Conservation (phyloP, 1,140 invertebrate genomes). For the Leguminivora glycinivorella region DNA sequence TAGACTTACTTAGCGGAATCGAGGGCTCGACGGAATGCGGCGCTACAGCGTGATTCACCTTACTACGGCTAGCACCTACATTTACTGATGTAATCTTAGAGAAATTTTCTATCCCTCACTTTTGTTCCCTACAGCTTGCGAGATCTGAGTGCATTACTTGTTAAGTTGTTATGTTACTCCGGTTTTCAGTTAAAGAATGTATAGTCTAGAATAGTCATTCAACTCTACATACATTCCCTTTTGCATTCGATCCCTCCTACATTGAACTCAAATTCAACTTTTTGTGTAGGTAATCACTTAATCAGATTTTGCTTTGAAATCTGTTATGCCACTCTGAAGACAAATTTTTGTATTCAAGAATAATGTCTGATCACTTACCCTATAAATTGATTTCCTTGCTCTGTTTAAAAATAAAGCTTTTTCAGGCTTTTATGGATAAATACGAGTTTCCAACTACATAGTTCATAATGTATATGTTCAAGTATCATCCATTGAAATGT, state of each 20-base stretch:
- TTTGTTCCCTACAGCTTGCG: neutral
- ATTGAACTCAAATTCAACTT: neutral
- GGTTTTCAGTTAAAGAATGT: neutral
- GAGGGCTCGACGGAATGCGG: constrained; percentile 37
- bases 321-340: too few relatives aligned
- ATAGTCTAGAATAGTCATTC: neutral
- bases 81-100: constrained; percentile 33
- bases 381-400: neutral
- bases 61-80: constrained; percentile 20
- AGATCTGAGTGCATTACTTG: neutral
- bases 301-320: neutral
- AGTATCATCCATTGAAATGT: neutral
- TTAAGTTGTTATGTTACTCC: neutral
- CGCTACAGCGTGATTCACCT: constrained; percentile 49
- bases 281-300: too few relatives aligned
- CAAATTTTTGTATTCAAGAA: too few relatives aligned
- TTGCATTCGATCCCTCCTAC: neutral
- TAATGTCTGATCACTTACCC: neutral
- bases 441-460: neutral
- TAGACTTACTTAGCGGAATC: constrained; percentile 59
- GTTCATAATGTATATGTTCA: neutral
- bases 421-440: neutral
- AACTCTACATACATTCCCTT: neutral
- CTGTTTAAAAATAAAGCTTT: neutral
- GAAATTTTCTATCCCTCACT: neutral